phyloP scores from a whole-genome alignment of 2,888 invertebrate species.

The Chydorus sphaericus region DNA sequence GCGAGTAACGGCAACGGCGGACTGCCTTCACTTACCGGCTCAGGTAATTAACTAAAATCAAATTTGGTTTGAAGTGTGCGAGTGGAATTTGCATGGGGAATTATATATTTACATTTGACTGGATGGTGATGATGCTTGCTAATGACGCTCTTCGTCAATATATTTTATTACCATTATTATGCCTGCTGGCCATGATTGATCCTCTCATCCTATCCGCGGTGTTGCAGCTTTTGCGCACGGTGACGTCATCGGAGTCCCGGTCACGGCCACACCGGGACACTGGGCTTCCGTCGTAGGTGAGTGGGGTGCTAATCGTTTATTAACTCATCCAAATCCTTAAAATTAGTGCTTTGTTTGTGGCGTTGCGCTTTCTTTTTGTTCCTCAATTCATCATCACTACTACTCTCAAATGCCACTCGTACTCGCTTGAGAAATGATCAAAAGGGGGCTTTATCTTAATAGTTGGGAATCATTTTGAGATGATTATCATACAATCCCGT shows the following conservation, averaged over 20 bases:
- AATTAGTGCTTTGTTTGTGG: too few relatives aligned
- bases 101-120: too few relatives aligned
- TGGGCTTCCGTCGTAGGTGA: slow-evolving; percentile 1
- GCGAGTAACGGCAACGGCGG: slow-evolving; percentile 37
- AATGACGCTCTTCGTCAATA: not conserved
- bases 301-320: not conserved
- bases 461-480: too few relatives aligned
- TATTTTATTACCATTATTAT: not conserved
- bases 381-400: not conserved
- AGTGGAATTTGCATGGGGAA: too few relatives aligned
- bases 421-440: slow-evolving; percentile 4
- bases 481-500: too few relatives aligned
- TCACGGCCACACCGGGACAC: slow-evolving; percentile 1
- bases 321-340: not conserved
- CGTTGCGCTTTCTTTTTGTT: not conserved
- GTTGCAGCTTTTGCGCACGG: slow-evolving; percentile 7
- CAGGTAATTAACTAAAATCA: slow-evolving; percentile 3
- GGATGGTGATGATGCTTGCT: too few relatives aligned
- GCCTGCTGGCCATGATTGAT: too few relatives aligned
- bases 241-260: slow-evolving; percentile 3
- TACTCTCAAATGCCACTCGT: not conserved
- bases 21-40: slow-evolving; percentile 33
- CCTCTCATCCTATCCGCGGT: too few relatives aligned
- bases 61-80: not conserved
- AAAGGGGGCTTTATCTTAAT: not conserved